Evolutionary conservation across 2,113 vertebrate species (phyloP), one percentile per base, ranked within the genome.

Genomic region (Elaphurus davidianus): DNA sequence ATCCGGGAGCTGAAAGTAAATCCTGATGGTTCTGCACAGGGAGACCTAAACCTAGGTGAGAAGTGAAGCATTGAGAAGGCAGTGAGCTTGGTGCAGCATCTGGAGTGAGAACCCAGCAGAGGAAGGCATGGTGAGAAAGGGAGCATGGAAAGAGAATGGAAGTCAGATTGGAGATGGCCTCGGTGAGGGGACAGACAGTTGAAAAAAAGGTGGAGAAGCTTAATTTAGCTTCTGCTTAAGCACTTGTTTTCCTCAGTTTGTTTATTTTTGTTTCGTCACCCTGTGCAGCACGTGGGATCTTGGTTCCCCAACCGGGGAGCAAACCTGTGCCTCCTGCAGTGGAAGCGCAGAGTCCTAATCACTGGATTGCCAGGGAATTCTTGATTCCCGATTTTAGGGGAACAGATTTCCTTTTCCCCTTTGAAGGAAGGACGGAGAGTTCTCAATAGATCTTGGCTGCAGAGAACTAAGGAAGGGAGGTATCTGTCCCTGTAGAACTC

Each of bases 1-100:
- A 96, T 96, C 33, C 91, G 98, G 81, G 92, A 86, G 45, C 82
- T 96, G 6, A 93, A 40, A 98, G 87, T 88, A 90, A 36, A 83
- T 96, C 78, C 50, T 98, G 50, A 76, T 7, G n/a, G 36, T 87
- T 85, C 74, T 98, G 28, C 93, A 81, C 2, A 87, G 96, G 54
- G 71, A 93, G 40, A 92, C 86, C 59, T 78, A 95, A 54, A 95
- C 4, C 89, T 98, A 36, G 8, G 21, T 91, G 47, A 91, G 40
- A 36, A n/a, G 14, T 64, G 86, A 82, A 96, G 64, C 23, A 96
- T 7, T 27, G 96, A 59, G 4, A 78, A 87, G 52, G 89, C 71
- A 14, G 76, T 85, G 76, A 47, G 85, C 82, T 16, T 86, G 97
- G 93, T 54, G 19, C 25, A 57, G 84, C 9, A 25, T 64, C 98